A percentile compares a stretch with the other conserved stretches of the same genome.
phyloP scores from a whole-genome alignment of 2,888 invertebrate species.

The Tanypteryx hageni region DNA sequence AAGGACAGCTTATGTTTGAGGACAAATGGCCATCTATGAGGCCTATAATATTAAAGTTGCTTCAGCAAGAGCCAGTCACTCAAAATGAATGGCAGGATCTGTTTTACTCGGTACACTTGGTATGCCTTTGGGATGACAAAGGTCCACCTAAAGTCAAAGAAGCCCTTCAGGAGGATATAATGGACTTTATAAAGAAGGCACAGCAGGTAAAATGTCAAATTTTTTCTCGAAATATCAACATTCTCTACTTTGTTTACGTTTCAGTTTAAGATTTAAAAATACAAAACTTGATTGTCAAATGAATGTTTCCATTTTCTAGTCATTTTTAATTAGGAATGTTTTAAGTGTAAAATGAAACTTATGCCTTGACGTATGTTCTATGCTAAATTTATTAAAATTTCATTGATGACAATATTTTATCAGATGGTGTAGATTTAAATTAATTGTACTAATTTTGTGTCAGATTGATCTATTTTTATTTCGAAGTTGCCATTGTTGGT shows the following conservation, averaged over 20 bases:
- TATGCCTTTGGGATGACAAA: slow-evolving; percentile 98
- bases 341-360: neutral
- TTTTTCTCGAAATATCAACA: neutral
- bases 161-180: slow-evolving; percentile 93
- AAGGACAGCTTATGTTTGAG: slow-evolving; percentile 91
- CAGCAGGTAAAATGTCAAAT: slow-evolving; percentile 79
- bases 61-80: slow-evolving; percentile 95
- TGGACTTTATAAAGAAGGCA: slow-evolving; percentile 95
- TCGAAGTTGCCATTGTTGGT: too few relatives aligned
- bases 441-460: too few relatives aligned
- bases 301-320: neutral
- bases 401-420: too few relatives aligned
- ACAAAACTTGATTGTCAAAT: too few relatives aligned
- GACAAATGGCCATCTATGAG: slow-evolving; percentile 98
- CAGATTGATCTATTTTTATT: too few relatives aligned
- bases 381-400: neutral
- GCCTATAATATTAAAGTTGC: slow-evolving; percentile 93
- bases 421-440: too few relatives aligned
- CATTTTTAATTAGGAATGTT: neutral
- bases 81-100: slow-evolving; percentile 98
- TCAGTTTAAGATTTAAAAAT: neutral
- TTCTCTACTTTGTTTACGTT: neutral
- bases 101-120: slow-evolving; percentile 96
- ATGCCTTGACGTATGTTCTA: neutral
- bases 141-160: slow-evolving; percentile 92